Percentiles rank a stretch among this genome's conserved stretches.
These are phyloP conservation scores for Pangasius djambal DNA, from an alignment of 2,797 vertebrate species.

Conservation along the genomic window DNA sequence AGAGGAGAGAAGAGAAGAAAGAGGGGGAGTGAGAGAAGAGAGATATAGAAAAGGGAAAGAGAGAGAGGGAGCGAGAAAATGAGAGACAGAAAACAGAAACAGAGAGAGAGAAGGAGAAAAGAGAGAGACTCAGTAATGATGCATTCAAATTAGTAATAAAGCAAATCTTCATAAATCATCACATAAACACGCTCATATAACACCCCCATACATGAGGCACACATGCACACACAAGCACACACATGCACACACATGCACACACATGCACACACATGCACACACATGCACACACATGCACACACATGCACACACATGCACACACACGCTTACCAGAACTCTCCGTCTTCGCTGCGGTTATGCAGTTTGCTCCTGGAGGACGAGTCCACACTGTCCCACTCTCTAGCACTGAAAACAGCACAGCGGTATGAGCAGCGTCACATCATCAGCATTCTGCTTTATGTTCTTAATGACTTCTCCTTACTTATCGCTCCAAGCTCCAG, in stretches of 20 bases:
- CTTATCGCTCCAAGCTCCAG: conserved; percentile 91
- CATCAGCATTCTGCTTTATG: not conserved
- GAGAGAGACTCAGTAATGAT: not conserved
- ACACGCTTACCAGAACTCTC: conserved; percentile 89
- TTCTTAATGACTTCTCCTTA: conserved; percentile 62
- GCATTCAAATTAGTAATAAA: not conserved
- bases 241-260: no score
- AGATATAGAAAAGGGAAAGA: not conserved
- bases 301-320: not conserved
- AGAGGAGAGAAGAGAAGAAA: not conserved
- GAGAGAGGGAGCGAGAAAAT: not conserved
- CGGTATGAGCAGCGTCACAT: not conserved
- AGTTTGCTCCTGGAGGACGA: conserved; percentile 73
- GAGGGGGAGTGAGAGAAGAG: not conserved
- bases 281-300: no score
- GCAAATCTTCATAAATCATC: not conserved
- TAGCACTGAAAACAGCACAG: conserved; percentile 73
- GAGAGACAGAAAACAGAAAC: not conserved
- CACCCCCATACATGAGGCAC: not conserved
- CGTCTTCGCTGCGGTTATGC: conserved; percentile 87
- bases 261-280: no score
- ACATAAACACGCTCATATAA: not conserved
- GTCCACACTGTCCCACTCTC: conserved; percentile 87
- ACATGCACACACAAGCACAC: not conserved
- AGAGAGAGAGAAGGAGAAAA: not conserved